Percentiles rank a stretch among this genome's conserved stretches.
These are phyloP conservation scores for Pseudoatta argentina DNA, from an alignment of 1,140 invertebrate species.

Conservation along the genomic window DNA sequence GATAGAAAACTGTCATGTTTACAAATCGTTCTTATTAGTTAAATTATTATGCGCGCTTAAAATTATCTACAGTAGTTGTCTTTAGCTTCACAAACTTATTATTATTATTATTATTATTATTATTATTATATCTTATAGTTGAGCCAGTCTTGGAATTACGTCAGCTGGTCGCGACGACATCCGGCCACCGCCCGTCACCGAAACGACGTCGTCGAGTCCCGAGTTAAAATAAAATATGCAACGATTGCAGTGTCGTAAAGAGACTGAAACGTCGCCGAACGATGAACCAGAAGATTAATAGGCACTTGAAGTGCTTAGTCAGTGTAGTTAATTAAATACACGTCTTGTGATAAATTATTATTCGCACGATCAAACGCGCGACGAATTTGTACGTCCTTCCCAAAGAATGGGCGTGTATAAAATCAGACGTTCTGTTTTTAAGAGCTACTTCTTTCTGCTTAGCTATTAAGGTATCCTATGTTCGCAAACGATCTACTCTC, in stretches of 20 bases:
- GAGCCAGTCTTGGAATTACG: background rate
- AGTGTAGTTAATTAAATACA: conserved; percentile 40
- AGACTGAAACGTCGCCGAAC: conserved; percentile 22
- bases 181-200: background rate
- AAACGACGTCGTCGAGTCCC: conserved; percentile 17
- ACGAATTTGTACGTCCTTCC: background rate
- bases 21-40: background rate
- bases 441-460: background rate
- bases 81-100: background rate
- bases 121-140: background rate
- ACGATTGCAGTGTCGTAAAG: conserved; percentile 24
- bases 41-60: background rate
- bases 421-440: background rate
- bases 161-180: background rate
- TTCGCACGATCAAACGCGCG: background rate
- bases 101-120: conserved; percentile 6
- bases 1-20: background rate
- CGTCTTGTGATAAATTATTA: conserved; percentile 32
- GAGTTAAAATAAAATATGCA: conserved; percentile 22
- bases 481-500: background rate
- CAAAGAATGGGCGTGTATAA: background rate
- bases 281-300: conserved; percentile 36
- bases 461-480: background rate
- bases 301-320: conserved; percentile 13
- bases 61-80: background rate